Base-by-base conservation (phyloP, 2,888 invertebrate genomes). In the Acanthacorydalis orientalis region DNA sequence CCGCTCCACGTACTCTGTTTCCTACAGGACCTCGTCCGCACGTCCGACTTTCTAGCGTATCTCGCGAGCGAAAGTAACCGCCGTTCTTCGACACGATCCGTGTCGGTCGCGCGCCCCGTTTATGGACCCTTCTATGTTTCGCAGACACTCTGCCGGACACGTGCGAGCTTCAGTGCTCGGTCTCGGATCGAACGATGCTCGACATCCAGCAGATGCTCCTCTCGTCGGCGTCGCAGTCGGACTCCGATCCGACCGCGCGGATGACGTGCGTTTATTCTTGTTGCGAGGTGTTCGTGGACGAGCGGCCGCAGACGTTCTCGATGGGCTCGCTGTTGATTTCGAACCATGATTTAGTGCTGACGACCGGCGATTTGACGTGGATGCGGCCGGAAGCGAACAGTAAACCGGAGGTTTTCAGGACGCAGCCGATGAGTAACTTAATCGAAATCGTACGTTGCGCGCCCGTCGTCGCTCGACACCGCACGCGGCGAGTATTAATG, bases 351-450 rank as follows among this genome's bases (percentile, higher is more conserved):
- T 55, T 75, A 34, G 61, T 68, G 49, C 54, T 75, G 40, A 63
- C 63, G 8, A 63, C 62, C 31, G 64, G 65, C 31, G 65, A 65
- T 50, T 58, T 69, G 37, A 59, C 63, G 7, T 74, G 74, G 74
- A 57, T 75, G 10, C 54, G 68, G 7, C 57, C 62, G 1, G 55
- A 57, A 31, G 56, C 57, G 23, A 56, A 57, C 12, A 57, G 59
- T 45, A 51, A 52, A 9, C 63, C 63, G 1, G 55, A 60, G 16
- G 53, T 68, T 7, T 56, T 60, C 33, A 55, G 61, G 10, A 65
- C 64, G 9, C 74, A 74, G 56, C 60, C 64, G 6, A 69, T 75
- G 63, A 70, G 65, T 50, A 74, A 73, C 59, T 60, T 74, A 42
- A 65, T 74, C 4, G 72, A 70, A 57, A 66, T 74, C 48, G 68